Base-by-base conservation (phyloP, 2,888 invertebrate genomes). In the Drosophila eohydei region DNA sequence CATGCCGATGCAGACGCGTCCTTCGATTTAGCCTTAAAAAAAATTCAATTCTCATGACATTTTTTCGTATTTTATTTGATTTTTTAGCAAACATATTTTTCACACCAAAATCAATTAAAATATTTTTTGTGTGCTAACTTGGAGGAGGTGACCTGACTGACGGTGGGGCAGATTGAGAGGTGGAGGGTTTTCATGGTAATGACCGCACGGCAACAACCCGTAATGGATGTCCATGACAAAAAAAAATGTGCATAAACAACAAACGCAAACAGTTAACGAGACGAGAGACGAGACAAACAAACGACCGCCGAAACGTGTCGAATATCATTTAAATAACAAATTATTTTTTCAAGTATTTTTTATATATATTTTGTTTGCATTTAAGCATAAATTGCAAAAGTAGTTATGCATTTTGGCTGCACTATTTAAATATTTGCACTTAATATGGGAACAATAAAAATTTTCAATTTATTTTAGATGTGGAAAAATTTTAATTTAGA, bases 51-150 rank as follows among this genome's bases (percentile, higher is more conserved):
- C 50, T 38, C 52, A 66, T 80, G 41, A 64, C 40, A 34, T 34
- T 54, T 69, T 63, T 71, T 71, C 57, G 52, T 55, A 59, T 69
- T 75, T 63, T 50, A 34, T 34, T 50, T 34, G 32, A 50, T 21
- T 50, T 50, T 16, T 32, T 55, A 54, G 44, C 78, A 59, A 52
- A 36, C 67, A 30, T 44, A 11, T 58, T 32, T 41, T 43, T 41
- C 74, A 79, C 89, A 87, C 72, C 80, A 87, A 84, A 81, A 89
- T 89, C 84, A 84, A 89, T 84, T 84, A 89, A 84, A 80, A 81
- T 71, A 54, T 87, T 71, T 84, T 40, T 81, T 84, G 76, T 81
- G 81, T 81, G 79, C 70, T 50, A 52, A 52, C 58, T 44, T n/a
- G 44, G 0, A 30, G 2, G 32, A 5, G 36, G 73, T 55, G 56